Evolutionary conservation across 2,888 invertebrate genomes (phyloP), one percentile per base, ranked within the genome.

Genomic region (Plutella xylostella): DNA sequence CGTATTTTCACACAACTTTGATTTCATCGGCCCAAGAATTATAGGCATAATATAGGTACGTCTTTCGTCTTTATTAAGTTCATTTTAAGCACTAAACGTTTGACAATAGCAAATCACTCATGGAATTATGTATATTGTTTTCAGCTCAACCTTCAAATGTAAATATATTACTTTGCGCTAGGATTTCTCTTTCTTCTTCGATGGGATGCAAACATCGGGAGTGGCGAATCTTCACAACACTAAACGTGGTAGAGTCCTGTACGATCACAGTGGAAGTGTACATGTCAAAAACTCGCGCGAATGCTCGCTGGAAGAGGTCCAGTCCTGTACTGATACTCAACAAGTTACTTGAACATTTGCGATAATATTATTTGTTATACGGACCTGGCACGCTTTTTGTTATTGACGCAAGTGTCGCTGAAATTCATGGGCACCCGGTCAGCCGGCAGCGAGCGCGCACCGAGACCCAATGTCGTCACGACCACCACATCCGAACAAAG

Each of bases 191-290:
- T 60, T 78, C 77, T 61, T 79, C 79, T 51, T 65, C 61, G 46
- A 78, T 79, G 14, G 76, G 63, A 54, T 74, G 72, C 50, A 79
- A 68, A 55, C 63, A 75, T 45, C 73, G 66, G 5, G 73, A 73
- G 57, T 79, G 77, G 7, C 62, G 62, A 47, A 80, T 76, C 65
- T 72, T 71, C 46, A 79, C 62, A 55, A 80, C 60, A 59, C 75
- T 77, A 37, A 72, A 77, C 4, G 68, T 59, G 50, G 65, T 67
- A 2, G 66, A 64, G 40, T 69, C 52, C 49, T 78, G 65, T 49
- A 79, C 65, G 53, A 79, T 63, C 43, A 77, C 61, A 54, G 63
- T 70, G 50, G 63, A 61, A 42, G 57, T 68, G 56, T 66, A 79
- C 79, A 80, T 80, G 44, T 53, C 60, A 20, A 28, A 18, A 33